phyloP scores from a whole-genome alignment of 1,140 invertebrate genomes.

The Pissodes strobi region DNA sequence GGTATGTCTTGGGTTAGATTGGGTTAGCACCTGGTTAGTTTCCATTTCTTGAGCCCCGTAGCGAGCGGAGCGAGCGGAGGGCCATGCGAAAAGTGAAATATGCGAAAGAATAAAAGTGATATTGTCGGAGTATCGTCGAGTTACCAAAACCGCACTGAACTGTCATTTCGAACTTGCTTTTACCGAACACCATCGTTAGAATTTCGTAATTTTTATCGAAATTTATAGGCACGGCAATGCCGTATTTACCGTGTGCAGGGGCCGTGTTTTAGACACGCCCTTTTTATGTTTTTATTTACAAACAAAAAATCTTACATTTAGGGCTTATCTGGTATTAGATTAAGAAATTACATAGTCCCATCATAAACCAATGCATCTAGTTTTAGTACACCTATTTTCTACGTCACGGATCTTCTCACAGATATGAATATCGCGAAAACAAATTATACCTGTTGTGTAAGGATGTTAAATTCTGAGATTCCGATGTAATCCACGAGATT shows the following conservation, averaged over 20 bases:
- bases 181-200: too few species aligned
- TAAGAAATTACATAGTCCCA: neutral
- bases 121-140: too few species aligned
- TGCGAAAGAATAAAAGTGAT: too few species aligned
- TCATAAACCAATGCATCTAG: constrained; percentile 2
- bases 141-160: too few species aligned
- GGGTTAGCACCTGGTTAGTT: too few species aligned
- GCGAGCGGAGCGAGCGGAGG: too few species aligned
- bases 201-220: too few species aligned
- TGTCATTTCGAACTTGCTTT: too few species aligned
- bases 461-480: neutral
- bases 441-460: constrained; percentile 2
- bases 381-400: neutral
- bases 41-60: too few species aligned
- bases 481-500: neutral
- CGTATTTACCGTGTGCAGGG: neutral
- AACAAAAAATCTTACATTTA: constrained; percentile 1
- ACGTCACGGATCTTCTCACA: neutral
- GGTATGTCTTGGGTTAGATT: too few species aligned
- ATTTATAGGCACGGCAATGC: constrained; percentile 10
- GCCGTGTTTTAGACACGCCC: constrained; percentile 22
- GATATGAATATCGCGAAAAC: constrained; percentile 1
- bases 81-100: too few species aligned
- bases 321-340: neutral
- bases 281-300: constrained; percentile 20